Evolutionary conservation across 92 coral and sea anemone species (phyloP).

Genomic region (Umimayanthus chanpuru): DNA sequence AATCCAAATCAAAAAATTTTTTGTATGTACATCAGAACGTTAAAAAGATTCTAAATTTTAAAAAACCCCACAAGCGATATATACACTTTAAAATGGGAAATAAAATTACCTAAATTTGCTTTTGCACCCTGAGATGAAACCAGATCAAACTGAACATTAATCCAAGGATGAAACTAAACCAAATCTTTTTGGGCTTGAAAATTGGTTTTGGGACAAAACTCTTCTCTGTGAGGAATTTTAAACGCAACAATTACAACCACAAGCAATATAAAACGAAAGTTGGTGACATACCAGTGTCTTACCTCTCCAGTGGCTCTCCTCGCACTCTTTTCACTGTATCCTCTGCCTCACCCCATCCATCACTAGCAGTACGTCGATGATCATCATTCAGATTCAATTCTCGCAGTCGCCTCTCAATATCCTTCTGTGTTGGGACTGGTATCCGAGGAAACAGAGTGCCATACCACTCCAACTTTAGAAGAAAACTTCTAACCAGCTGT

Average conservation of each 20-base stretch:
- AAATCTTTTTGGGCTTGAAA: no score
- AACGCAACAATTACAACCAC: background rate
- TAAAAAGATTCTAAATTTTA: no score
- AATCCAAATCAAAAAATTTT: no score
- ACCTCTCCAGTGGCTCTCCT: constrained; percentile 45
- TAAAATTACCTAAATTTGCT: no score
- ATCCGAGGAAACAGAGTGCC: constrained; percentile 97
- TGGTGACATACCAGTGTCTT: constrained; percentile 43
- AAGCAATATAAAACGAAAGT: constrained; percentile 3
- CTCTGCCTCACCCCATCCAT: constrained; percentile 91
- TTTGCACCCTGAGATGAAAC: background rate
- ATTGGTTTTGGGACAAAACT: background rate
- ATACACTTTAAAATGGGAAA: no score
- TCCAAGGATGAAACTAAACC: background rate
- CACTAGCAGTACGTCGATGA: constrained; percentile 87
- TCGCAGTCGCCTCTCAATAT: constrained; percentile 69
- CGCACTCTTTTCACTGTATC: constrained; percentile 67
- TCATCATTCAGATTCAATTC: constrained; percentile 88
- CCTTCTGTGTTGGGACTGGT: constrained; percentile 95
- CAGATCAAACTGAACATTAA: background rate
- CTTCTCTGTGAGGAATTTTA: background rate
- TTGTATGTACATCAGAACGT: no score
- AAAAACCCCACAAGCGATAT: no score
- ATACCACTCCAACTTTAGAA: constrained; percentile 96
- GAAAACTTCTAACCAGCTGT: constrained; percentile 94